Conservation (phyloP, 2,797 vertebrate species). For the Monodelphis domestica region DNA sequence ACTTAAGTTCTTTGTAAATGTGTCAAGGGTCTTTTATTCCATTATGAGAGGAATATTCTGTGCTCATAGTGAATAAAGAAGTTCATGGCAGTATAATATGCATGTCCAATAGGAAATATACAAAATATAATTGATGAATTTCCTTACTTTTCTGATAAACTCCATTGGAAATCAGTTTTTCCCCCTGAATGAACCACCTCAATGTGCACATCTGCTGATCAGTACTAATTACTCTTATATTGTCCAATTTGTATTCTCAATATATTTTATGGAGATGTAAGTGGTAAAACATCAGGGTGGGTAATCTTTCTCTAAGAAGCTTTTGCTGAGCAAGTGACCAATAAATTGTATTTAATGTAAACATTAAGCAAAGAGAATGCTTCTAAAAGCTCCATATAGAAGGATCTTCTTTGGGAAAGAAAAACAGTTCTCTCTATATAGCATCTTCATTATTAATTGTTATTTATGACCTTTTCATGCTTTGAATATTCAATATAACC, state of each 20-base stretch:
- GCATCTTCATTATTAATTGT: conserved; percentile 66
- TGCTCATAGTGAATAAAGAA: conserved; percentile 62
- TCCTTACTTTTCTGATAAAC: conserved; percentile 51
- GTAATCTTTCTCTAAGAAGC: conserved; percentile 77
- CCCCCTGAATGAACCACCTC: conserved; percentile 64
- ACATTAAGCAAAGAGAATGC: conserved; percentile 81
- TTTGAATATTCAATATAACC: conserved; percentile 53
- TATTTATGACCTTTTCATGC: conserved; percentile 60
- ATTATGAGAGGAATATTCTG: conserved; percentile 59
- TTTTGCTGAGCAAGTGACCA: conserved; percentile 82
- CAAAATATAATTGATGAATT: conserved; percentile 62
- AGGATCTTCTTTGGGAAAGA: conserved; percentile 56
- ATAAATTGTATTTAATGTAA: conserved; percentile 81
- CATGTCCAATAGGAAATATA: conserved; percentile 63
- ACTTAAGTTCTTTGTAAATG: conserved; percentile 66
- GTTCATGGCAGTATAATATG: conserved; percentile 58
- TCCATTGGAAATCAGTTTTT: conserved; percentile 76
- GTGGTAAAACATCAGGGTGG: conserved; percentile 71
- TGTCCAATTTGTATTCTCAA: conserved; percentile 79
- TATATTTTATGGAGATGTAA: conserved; percentile 79
- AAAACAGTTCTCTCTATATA: conserved; percentile 56
- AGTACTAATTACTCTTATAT: conserved; percentile 81
- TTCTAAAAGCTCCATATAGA: conserved; percentile 34
- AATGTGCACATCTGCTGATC: conserved; percentile 74
- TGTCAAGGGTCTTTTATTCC: conserved; percentile 61